These are phyloP conservation scores for Saccostrea cuccullata DNA, from an alignment of 1,140 invertebrate genomes.

Conservation along the genomic window DNA sequence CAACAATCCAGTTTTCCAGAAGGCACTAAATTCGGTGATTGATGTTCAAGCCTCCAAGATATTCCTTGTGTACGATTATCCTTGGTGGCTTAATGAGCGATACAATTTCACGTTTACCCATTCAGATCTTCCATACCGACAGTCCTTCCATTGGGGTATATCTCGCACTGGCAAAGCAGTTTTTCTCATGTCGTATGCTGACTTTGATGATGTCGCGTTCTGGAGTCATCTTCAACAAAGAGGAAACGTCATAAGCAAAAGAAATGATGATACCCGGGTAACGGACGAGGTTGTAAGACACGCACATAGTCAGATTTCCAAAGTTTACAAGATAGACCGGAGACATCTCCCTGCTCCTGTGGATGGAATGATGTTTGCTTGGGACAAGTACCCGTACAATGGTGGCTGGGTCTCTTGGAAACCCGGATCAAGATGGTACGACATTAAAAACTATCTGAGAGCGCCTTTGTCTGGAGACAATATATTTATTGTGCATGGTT, in stretches of 20 bases:
- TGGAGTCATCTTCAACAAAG: constrained; percentile 14
- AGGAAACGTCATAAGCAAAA: background rate
- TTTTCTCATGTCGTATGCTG: constrained; percentile 19
- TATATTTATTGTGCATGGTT: constrained; percentile 6
- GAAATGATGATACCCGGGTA: background rate
- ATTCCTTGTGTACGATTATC: constrained; percentile 30
- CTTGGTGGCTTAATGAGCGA: background rate
- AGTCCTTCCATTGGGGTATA: constrained; percentile 30
- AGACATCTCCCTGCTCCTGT: constrained; percentile 6
- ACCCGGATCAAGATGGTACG: constrained; percentile 14
- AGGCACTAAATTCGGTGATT: background rate
- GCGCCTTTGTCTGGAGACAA: background rate
- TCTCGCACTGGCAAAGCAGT: background rate
- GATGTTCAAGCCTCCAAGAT: constrained; percentile 6
- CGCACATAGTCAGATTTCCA: constrained; percentile 26
- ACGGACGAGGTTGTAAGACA: background rate
- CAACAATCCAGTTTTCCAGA: background rate
- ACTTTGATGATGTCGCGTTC: background rate
- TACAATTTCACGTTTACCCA: background rate
- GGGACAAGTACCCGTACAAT: constrained; percentile 31
- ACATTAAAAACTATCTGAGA: constrained; percentile 1
- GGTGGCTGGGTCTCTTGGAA: constrained; percentile 24
- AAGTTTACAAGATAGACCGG: constrained; percentile 14
- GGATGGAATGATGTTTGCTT: constrained; percentile 15
- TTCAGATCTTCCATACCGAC: constrained; percentile 12